phyloP scores from a whole-genome alignment of 2,113 vertebrate genomes.

The Apistogramma diplotaenia region DNA sequence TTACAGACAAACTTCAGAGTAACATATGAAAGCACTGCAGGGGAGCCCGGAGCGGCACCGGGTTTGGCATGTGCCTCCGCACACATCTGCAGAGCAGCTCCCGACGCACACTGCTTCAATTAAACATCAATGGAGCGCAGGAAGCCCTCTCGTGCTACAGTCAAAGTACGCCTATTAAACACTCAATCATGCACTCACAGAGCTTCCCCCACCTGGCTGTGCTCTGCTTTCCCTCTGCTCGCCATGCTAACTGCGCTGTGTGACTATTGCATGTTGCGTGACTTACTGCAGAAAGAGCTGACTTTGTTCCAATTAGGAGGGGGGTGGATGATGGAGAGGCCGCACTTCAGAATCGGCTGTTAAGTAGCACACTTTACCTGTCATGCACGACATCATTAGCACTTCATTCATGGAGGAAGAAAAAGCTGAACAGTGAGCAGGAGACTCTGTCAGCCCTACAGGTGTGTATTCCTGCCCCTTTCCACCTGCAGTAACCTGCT shows the following conservation, averaged over 20 bases:
- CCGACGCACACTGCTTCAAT: slow-evolving; percentile 61
- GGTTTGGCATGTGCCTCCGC: slow-evolving; percentile 18
- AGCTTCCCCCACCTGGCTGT: slow-evolving; percentile 19
- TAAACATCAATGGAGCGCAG: slow-evolving; percentile 66
- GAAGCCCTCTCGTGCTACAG: slow-evolving; percentile 58
- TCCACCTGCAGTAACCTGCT: slow-evolving; percentile 24
- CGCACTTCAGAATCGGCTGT: background rate
- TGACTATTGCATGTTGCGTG: slow-evolving; percentile 36
- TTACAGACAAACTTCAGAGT: background rate
- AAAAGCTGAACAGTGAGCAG: background rate
- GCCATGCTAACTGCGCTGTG: background rate
- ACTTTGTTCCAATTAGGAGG: background rate
- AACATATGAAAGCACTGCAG: slow-evolving; percentile 4
- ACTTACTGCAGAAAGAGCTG: background rate
- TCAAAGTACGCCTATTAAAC: slow-evolving; percentile 53
- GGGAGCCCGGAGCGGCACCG: slow-evolving; percentile 8
- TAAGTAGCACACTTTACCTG: background rate
- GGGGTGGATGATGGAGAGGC: background rate
- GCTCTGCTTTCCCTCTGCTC: slow-evolving; percentile 12
- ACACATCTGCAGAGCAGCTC: slow-evolving; percentile 58
- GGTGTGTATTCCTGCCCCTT: slow-evolving; percentile 13
- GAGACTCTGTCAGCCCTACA: slow-evolving; percentile 5
- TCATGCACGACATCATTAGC: background rate
- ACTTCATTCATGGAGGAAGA: background rate
- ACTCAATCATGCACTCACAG: slow-evolving; percentile 31